Percentiles rank a stretch among this genome's conserved stretches.
Evolutionary conservation across 2,113 vertebrate species (phyloP).

Genomic region (Entelurus aequoreus): DNA sequence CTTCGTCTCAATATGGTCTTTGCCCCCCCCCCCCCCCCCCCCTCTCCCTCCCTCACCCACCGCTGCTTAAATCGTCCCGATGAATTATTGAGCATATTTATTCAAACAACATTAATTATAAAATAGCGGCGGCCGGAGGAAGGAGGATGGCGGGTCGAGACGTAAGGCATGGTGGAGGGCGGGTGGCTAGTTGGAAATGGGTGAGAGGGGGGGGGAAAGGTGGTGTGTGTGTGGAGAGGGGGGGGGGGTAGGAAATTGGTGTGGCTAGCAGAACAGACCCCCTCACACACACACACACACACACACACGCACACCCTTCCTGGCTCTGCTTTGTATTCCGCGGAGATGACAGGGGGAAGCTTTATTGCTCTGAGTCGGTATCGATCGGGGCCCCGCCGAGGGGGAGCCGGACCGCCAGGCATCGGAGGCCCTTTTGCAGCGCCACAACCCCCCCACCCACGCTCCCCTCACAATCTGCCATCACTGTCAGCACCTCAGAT

Average conservation of each 20-base stretch:
- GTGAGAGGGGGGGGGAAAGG: slow-evolving; percentile 31
- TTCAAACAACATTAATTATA: slow-evolving; percentile 69
- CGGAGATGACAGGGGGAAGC: slow-evolving; percentile 74
- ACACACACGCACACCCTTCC: slow-evolving; percentile 21
- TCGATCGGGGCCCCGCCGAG: slow-evolving; percentile 76
- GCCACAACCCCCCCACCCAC: slow-evolving; percentile 17
- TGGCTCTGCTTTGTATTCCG: slow-evolving; percentile 69
- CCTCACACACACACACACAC: slow-evolving; percentile 20
- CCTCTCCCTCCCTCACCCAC: slow-evolving; percentile 22
- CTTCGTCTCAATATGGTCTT: slow-evolving; percentile 29
- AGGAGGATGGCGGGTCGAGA: slow-evolving; percentile 1
- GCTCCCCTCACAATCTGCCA: slow-evolving; percentile 1
- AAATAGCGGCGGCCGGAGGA: slow-evolving; percentile 31
- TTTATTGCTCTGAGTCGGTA: slow-evolving; percentile 82
- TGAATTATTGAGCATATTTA: slow-evolving; percentile 71
- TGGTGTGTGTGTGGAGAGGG: slow-evolving; percentile 25
- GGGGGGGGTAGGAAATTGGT: slow-evolving; percentile 75
- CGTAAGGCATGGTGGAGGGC: slow-evolving; percentile 27
- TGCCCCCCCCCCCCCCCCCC: slow-evolving; percentile 37
- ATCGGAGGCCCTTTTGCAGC: slow-evolving; percentile 68
- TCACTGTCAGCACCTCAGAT: background rate
- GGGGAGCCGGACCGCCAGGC: slow-evolving; percentile 62
- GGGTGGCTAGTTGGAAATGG: slow-evolving; percentile 39
- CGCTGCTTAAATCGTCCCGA: slow-evolving; percentile 51
- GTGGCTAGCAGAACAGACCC: slow-evolving; percentile 76